A percentile compares a stretch with the other conserved stretches of the same genome.
Evolutionary conservation across 1,140 invertebrate genomes (phyloP).

Genomic region (Drosophila melanogaster): Release_6_plus_ISO1_MT NC_004354.4:9779001-9779500

Average conservation of each 20-base stretch:
- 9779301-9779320: slow-evolving; percentile 26
- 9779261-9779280: slow-evolving; percentile 52
- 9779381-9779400: slow-evolving; percentile 46
- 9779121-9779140: slow-evolving; percentile 98
- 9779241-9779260: slow-evolving; percentile 94
- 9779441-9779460: slow-evolving; percentile 52
- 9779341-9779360: slow-evolving; percentile 61
- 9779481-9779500: background rate
- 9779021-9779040: too few relatives aligned
- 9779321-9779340: slow-evolving; percentile 14
- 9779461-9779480: slow-evolving; percentile 46
- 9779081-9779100: slow-evolving; percentile 93
- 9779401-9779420: slow-evolving; percentile 42
- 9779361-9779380: slow-evolving; percentile 51
- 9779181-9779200: slow-evolving; percentile 97
- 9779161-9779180: slow-evolving; percentile 99
- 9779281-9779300: slow-evolving; percentile 22
- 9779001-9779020: too few relatives aligned
- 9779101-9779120: slow-evolving; percentile 99
- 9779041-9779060: slow-evolving; percentile 5
- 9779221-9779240: slow-evolving; percentile 99
- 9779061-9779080: slow-evolving; percentile 98
- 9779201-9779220: slow-evolving; percentile 99
- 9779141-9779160: slow-evolving; percentile 96
- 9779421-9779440: slow-evolving; percentile 49